Evolutionary conservation across 2,113 vertebrate species (phyloP).

Genomic region (Xiphophorus couchianus): DNA sequence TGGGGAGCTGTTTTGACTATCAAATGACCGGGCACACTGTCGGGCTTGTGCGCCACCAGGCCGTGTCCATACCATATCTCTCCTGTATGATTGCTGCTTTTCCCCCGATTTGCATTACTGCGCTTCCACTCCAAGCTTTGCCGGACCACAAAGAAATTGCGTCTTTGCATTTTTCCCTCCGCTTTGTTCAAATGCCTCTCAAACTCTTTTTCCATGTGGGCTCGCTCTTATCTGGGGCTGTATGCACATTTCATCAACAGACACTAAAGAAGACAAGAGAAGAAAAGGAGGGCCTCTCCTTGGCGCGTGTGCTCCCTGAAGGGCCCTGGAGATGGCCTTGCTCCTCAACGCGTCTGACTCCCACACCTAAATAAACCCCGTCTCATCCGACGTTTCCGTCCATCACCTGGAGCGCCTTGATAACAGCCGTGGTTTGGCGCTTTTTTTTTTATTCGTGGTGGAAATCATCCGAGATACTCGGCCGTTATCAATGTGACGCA

Average conservation of each 20-base stretch:
- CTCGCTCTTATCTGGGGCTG: slow-evolving; percentile 53
- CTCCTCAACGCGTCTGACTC: background rate
- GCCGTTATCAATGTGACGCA: slow-evolving; percentile 48
- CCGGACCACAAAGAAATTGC: slow-evolving; percentile 71
- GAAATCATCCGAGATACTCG: slow-evolving; percentile 27
- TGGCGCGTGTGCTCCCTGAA: background rate
- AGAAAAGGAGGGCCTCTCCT: background rate
- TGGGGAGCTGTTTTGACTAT: slow-evolving; percentile 74
- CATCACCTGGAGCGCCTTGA: background rate
- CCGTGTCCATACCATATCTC: slow-evolving; percentile 64
- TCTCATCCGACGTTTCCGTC: background rate
- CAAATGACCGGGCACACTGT: slow-evolving; percentile 74
- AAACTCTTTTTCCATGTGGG: slow-evolving; percentile 48
- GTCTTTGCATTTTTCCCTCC: slow-evolving; percentile 77
- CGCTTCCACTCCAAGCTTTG: slow-evolving; percentile 59
- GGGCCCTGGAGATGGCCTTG: background rate
- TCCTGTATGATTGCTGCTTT: slow-evolving; percentile 65
- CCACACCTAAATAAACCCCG: background rate
- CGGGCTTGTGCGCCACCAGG: slow-evolving; percentile 46
- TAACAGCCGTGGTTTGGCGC: slow-evolving; percentile 13
- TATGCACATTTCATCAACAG: slow-evolving; percentile 65
- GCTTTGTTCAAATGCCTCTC: slow-evolving; percentile 70
- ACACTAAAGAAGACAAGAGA: slow-evolving; percentile 24
- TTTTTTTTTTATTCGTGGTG: slow-evolving; percentile 16
- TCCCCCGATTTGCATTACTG: slow-evolving; percentile 78